Percentiles rank a stretch among this genome's conserved stretches.
These are phyloP conservation scores for Henricia sp. DNA, from an alignment of 53 echinoderm and acorn worm species.

Conservation along the genomic window DNA sequence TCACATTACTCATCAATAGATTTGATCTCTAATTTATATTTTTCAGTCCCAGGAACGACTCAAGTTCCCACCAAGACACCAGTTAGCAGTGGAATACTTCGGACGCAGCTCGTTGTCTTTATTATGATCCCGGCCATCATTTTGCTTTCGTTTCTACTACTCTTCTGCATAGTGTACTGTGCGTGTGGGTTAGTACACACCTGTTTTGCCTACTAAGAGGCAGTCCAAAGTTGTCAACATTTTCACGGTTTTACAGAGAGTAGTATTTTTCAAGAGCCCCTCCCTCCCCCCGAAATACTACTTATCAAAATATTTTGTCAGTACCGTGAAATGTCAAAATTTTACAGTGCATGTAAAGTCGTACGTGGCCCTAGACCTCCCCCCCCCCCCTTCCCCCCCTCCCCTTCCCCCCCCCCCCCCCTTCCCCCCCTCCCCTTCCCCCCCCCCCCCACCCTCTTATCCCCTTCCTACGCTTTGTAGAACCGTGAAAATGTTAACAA, in stretches of 20 bases:
- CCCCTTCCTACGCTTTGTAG: too few relatives aligned
- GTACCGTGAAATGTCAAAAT: too few relatives aligned
- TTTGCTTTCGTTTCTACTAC: not conserved
- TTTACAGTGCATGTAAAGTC: too few relatives aligned
- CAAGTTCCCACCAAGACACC: not conserved
- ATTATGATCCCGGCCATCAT: not conserved
- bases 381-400: too few relatives aligned
- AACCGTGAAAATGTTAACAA: too few relatives aligned
- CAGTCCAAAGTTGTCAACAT: not conserved
- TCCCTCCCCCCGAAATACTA: not conserved
- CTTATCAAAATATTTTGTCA: too few relatives aligned
- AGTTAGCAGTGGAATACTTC: not conserved
- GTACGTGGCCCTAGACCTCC: too few relatives aligned
- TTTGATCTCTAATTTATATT: not conserved
- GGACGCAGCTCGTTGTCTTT: conserved; percentile 18
- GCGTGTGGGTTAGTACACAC: not conserved
- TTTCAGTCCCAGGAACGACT: conserved; percentile 9
- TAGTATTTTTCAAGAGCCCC: not conserved
- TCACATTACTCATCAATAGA: not conserved
- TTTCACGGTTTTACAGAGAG: not conserved
- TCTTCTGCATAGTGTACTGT: not conserved
- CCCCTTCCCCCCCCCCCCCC: too few relatives aligned
- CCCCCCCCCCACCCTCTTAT: too few relatives aligned
- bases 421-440: too few relatives aligned
- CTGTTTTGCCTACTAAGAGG: not conserved